phyloP scores from a whole-genome alignment of 2,113 vertebrate species.

The Centropristis striata region DNA sequence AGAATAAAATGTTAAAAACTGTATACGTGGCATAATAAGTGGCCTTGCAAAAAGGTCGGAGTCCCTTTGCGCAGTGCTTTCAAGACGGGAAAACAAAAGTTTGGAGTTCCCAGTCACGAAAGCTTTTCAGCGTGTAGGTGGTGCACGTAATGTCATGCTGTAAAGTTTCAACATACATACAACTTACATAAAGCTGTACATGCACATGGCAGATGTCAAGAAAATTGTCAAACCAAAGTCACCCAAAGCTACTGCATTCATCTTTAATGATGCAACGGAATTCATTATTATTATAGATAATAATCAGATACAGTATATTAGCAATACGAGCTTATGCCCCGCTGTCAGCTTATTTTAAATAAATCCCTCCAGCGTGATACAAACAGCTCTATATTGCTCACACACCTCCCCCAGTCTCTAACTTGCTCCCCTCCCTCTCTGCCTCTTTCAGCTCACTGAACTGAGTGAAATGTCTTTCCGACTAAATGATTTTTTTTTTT shows the following conservation, averaged over 20 bases:
- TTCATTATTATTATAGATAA: constrained; percentile 59
- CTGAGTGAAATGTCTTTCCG: constrained; percentile 86
- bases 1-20: constrained; percentile 48
- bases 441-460: constrained; percentile 85
- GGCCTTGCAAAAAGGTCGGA: constrained; percentile 6
- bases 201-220: constrained; percentile 18
- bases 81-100: constrained; percentile 24
- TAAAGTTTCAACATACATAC: constrained; percentile 7
- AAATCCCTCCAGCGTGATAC: constrained; percentile 58
- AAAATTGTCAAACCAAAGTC: constrained; percentile 30
- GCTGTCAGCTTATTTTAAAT: constrained; percentile 61
- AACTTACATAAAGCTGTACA: constrained; percentile 16
- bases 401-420: constrained; percentile 56
- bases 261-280: constrained; percentile 51
- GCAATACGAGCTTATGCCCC: constrained; percentile 46
- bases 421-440: constrained; percentile 57
- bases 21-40: constrained; percentile 42
- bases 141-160: not conserved
- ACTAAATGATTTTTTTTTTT: constrained; percentile 84
- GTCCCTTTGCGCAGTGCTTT: constrained; percentile 13
- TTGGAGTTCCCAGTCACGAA: constrained; percentile 10
- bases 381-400: constrained; percentile 53
- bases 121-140: not conserved
- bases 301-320: constrained; percentile 59
- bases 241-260: constrained; percentile 37